Evolutionary conservation across 2,888 invertebrate species (phyloP), one percentile per base, ranked within the genome.

Genomic region (Lamproptera curius): DNA sequence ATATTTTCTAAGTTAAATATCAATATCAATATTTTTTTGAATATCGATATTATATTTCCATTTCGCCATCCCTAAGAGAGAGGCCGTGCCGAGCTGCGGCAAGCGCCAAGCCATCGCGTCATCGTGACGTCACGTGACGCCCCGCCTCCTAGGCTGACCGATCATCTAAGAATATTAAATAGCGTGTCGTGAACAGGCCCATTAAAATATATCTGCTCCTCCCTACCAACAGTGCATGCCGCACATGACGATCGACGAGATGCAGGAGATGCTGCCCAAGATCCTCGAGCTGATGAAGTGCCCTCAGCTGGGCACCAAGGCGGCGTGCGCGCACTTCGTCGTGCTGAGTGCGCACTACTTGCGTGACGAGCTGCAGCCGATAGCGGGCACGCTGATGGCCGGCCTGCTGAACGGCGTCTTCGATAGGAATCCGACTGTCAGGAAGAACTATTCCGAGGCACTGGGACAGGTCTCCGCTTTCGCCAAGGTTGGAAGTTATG

Each of bases 261-360:
- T 97, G 67, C 93, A 93, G 57, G 93, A 94, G 60, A 90, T 96
- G 76, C 90, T 96, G 8, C 96, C 96, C 0, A 92, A 92, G 62
- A 86, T 95, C 2, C 74, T 93, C n/a, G 97, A 97, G 54, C 84
- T 97, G 45, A 92, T 95, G 65, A 95, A 93, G 63, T 93, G 94
- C 1, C 91, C 95, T 0, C 95, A 94, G 57, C 90, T 97, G 36
- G 96, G 96, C 16, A 95, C 95, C 0, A 94, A 95, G 76, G 92
- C 94, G 14, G 94, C 94, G 0, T 92, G 93, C 63, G 92, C 94
- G 0, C 94, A 95, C 73, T 94, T 95, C 67, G 88, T 95, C 42
- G 92, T 93, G 34, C 82, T 95, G 51, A 88, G 94, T 17, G 89
- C 90, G 8, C 82, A 86, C 56, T 90, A 90, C 11, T 58, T 91